Base-by-base conservation (phyloP, 2,888 invertebrate species). In the Eueremaeus valkanovi region DNA sequence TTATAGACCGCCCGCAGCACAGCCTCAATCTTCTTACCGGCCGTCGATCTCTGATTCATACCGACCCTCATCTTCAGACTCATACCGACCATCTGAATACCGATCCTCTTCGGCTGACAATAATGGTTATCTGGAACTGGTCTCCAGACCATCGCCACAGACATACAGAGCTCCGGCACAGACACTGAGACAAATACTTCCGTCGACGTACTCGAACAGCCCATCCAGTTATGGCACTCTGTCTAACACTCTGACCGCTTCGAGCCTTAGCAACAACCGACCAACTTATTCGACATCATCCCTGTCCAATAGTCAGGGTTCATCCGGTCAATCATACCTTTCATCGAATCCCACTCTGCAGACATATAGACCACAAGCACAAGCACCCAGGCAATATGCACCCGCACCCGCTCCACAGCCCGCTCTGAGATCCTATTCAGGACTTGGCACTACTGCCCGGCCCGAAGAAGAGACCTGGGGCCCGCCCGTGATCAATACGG, bases 401-500 rank as follows among this genome's bases (percentile, higher is more conserved):
- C 24, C 42, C n/a, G n/a, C 68, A 36, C 1, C 18, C 0, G 9
- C 33, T 11, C 36, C 68, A 18, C 36, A 42, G 13, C 42, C 36
- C 11, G 68, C 24, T 5, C 3, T 42, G 27, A 36, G 42, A 40
- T 18, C 33, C 9, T 36, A 36, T n/a, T 24, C 66, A 8, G 13
- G 27, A 11, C 24, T 68, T 8, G 68, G 16, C 11, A 42, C 33
- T 11, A 36, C 36, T 9, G 27, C 73, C n/a, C 24, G 36, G 27
- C 58, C 68, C 61, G 61, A 74, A 27, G 68, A 75, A 21, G 75
- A 75, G 45, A 75, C 68, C 5, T 75, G 68, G 68, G 79, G 79
- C 9, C 79, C 79, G n/a, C 74, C 79, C 31, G 78, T 78, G 31
- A 77, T 79, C 24, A 78, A 79, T 72, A 78, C 77, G 1, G 77